Evolutionary conservation across 2,888 invertebrate genomes (phyloP).

Genomic region (Pseudeuparius sepicola): DNA sequence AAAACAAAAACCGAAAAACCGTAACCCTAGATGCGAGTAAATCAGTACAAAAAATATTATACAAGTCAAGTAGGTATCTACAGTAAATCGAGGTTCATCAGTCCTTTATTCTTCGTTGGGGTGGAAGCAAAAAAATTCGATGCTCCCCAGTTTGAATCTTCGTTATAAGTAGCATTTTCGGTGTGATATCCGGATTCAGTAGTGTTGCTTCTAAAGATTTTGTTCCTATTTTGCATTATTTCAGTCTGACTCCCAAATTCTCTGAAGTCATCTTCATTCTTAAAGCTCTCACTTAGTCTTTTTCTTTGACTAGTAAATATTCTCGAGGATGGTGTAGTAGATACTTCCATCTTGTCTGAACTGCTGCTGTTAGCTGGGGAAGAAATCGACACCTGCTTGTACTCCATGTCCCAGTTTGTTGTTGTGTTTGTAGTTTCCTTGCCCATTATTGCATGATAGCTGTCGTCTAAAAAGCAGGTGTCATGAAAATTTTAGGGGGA

Average conservation of each 20-base stretch:
- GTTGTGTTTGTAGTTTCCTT: slow-evolving; percentile 11
- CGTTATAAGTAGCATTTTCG: slow-evolving; percentile 22
- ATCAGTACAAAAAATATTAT: no score
- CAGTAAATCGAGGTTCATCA: no score
- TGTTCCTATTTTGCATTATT: slow-evolving; percentile 23
- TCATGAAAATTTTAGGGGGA: slow-evolving; percentile 18
- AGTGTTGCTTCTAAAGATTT: slow-evolving; percentile 25
- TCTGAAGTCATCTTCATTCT: slow-evolving; percentile 25
- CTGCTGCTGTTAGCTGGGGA: slow-evolving; percentile 25
- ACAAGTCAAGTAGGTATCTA: no score
- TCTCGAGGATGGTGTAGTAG: slow-evolving; percentile 35
- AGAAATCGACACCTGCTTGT: slow-evolving; percentile 30
- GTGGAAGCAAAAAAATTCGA: slow-evolving; percentile 34
- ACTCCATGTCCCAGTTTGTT: slow-evolving; percentile 38
- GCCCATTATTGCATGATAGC: slow-evolving; percentile 2
- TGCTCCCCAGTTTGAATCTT: slow-evolving; percentile 25
- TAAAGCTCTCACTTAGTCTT: slow-evolving; percentile 38
- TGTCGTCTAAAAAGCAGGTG: slow-evolving; percentile 12
- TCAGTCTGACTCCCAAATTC: slow-evolving; percentile 13
- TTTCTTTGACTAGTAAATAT: slow-evolving; percentile 35
- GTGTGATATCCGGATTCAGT: slow-evolving; percentile 35
- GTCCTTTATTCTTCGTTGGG: no score
- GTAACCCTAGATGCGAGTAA: no score
- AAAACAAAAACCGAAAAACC: no score
- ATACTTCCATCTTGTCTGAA: slow-evolving; percentile 32